Evolutionary conservation across 2,113 vertebrate species (phyloP).

Genomic region (Corynorhinus townsendii): DNA sequence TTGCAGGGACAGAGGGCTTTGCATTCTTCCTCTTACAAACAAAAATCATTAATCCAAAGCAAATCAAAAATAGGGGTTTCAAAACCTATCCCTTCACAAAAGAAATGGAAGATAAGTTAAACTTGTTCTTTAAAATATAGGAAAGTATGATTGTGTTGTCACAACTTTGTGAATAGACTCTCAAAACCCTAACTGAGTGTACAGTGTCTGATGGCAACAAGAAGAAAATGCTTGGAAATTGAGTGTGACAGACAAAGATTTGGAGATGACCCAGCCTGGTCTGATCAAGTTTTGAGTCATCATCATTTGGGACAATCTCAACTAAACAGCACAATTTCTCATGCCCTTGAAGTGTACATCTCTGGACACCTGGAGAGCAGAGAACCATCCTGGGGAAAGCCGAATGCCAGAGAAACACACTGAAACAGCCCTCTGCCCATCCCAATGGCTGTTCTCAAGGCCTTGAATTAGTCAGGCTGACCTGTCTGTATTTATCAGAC

Average conservation of each 20-base stretch:
- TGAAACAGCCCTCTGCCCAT: not conserved
- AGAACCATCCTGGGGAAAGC: not conserved
- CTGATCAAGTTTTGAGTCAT: not conserved
- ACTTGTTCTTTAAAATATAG: not conserved
- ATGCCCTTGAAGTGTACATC: not conserved
- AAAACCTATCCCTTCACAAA: conserved; percentile 3
- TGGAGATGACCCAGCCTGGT: not conserved
- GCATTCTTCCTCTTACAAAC: not conserved
- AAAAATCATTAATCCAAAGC: conserved; percentile 17
- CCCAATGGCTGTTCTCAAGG: not conserved
- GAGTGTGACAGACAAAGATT: not conserved
- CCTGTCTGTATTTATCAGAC: not conserved
- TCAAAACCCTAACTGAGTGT: not conserved
- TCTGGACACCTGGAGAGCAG: not conserved
- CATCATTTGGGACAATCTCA: not conserved
- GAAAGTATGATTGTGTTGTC: not conserved
- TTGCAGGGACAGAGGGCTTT: not conserved
- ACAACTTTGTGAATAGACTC: not conserved
- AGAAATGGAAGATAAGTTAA: not conserved
- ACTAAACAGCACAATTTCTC: not conserved
- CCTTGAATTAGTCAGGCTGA: not conserved
- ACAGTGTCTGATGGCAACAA: not conserved
- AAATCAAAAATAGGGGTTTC: not conserved
- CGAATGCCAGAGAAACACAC: not conserved
- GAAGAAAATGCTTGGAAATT: not conserved